Evolutionary conservation across 2,113 vertebrate genomes (phyloP).

Genomic region (Leucoraja erinaceus): DNA sequence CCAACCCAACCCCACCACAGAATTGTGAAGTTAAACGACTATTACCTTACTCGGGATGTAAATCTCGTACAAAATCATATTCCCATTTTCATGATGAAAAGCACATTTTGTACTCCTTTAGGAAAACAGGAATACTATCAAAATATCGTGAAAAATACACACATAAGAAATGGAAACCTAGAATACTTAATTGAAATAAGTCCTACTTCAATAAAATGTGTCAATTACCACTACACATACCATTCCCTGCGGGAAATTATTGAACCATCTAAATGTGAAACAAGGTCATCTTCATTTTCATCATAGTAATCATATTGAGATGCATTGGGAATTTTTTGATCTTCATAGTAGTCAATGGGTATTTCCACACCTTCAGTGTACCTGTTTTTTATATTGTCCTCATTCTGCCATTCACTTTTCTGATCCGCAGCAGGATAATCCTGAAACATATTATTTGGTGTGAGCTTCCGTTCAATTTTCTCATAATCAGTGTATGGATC

Average conservation of each 20-base stretch:
- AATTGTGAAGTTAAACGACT: neutral
- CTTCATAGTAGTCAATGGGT: slow-evolving; percentile 73
- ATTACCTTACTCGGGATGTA: neutral
- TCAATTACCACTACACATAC: slow-evolving; percentile 73
- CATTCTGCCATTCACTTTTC: slow-evolving; percentile 82
- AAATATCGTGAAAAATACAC: slow-evolving; percentile 4
- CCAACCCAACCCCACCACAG: no score
- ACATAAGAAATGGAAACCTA: neutral
- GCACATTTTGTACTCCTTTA: neutral
- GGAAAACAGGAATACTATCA: neutral
- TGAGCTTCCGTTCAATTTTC: slow-evolving; percentile 85
- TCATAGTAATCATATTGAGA: slow-evolving; percentile 84
- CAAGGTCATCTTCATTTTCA: slow-evolving; percentile 85
- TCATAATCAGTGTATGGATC: slow-evolving; percentile 79
- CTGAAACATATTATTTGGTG: slow-evolving; percentile 75
- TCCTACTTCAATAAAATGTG: neutral
- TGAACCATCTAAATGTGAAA: slow-evolving; percentile 91
- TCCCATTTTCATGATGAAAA: slow-evolving; percentile 16
- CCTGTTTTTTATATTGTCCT: slow-evolving; percentile 66
- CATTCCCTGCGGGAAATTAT: slow-evolving; percentile 97
- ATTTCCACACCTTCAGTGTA: slow-evolving; percentile 70
- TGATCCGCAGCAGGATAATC: slow-evolving; percentile 81
- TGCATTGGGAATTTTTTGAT: slow-evolving; percentile 66
- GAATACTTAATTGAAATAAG: neutral
- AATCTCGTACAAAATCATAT: slow-evolving; percentile 15